Conservation (phyloP, 2,797 vertebrate species). For the Clamator glandarius region DNA sequence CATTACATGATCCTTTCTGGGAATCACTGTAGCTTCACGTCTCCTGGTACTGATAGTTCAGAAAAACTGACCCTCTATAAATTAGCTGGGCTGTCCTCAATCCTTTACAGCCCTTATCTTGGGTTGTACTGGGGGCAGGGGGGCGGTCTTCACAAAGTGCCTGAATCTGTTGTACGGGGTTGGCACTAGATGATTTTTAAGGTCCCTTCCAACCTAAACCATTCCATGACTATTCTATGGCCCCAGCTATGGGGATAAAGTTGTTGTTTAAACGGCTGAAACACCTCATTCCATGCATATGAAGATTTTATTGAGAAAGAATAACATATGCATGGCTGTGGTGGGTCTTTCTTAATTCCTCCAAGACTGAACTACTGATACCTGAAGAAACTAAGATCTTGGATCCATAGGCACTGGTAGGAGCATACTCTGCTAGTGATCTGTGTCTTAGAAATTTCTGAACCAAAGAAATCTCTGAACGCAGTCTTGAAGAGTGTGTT, state of each 20-base stretch:
- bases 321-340: fast-evolving
- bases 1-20: background rate
- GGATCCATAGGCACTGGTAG: background rate
- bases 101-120: background rate
- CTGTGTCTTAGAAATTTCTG: background rate
- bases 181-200: background rate
- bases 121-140: too few relatives aligned
- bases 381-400: background rate
- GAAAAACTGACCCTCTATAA: background rate
- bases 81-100: background rate
- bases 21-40: background rate
- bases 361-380: background rate
- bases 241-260: background rate
- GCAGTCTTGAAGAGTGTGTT: background rate
- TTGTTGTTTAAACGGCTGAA: background rate
- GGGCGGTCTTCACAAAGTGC: background rate
- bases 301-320: background rate
- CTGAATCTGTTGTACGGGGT: fast-evolving
- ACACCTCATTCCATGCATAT: background rate
- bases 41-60: background rate
- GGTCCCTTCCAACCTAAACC: background rate
- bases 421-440: fast-evolving
- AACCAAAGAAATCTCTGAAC: background rate
- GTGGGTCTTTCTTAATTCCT: background rate
- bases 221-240: background rate